Evolutionary conservation across 2,113 vertebrate genomes (phyloP).

Genomic region (Oxyura jamaicensis): DNA sequence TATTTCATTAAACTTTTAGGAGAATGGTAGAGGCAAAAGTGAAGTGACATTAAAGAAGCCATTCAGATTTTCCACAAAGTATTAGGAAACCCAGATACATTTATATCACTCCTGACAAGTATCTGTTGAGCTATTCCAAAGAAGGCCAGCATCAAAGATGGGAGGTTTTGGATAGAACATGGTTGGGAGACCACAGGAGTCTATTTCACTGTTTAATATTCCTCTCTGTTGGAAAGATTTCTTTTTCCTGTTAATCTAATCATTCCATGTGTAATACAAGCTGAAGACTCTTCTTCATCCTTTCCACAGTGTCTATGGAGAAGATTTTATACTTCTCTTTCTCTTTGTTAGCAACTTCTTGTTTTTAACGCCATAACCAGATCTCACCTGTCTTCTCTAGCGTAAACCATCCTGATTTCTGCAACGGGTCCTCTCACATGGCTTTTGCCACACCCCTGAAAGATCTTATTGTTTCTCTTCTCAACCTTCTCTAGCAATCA

Average conservation of each 20-base stretch:
- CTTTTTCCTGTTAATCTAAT: background rate
- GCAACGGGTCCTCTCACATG: accelerated
- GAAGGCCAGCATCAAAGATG: accelerated
- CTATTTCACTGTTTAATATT: background rate
- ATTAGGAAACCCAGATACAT: background rate
- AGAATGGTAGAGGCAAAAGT: background rate
- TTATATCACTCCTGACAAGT: background rate
- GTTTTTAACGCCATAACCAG: background rate
- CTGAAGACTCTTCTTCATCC: background rate
- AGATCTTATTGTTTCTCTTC: background rate
- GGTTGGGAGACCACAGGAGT: background rate
- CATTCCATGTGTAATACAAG: background rate
- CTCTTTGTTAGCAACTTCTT: background rate
- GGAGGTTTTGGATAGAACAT: background rate
- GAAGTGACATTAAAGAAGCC: background rate
- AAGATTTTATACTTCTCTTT: background rate
- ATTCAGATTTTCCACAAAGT: background rate
- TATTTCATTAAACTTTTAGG: background rate
- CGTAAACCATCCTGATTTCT: background rate
- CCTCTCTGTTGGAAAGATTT: background rate
- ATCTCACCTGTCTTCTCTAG: background rate
- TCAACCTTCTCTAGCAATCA: background rate
- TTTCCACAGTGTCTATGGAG: background rate
- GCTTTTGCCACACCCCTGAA: background rate
- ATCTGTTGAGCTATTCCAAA: background rate